Percentiles rank a stretch among this genome's conserved stretches.
Evolutionary conservation across 1,140 invertebrate genomes (phyloP).

Genomic region (Penaeus japonicus): DNA sequence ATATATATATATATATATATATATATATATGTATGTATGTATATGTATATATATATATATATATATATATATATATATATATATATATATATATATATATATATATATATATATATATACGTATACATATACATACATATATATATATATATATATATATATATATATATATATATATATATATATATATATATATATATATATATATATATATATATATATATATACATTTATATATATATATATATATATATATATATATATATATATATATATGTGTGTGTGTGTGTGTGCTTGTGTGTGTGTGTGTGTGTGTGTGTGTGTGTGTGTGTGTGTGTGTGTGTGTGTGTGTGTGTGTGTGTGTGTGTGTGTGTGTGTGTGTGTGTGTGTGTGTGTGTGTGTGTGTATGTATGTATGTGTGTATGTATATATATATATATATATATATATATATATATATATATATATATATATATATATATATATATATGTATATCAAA

Average conservation of each 20-base stretch:
- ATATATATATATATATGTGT: not conserved
- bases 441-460: not conserved
- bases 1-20: too few species aligned
- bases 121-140: not conserved
- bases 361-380: not conserved
- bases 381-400: not conserved
- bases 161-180: not conserved
- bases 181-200: not conserved
- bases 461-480: not conserved
- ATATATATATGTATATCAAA: not conserved
- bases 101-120: not conserved
- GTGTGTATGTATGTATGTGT: not conserved
- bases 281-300: not conserved
- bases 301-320: not conserved
- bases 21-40: too few species aligned
- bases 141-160: not conserved
- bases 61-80: too few species aligned
- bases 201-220: not conserved
- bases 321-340: not conserved
- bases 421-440: not conserved
- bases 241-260: not conserved
- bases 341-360: not conserved
- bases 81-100: too few species aligned
- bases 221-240: not conserved
- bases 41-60: too few species aligned